Conservation (phyloP, 2,797 vertebrate genomes). For the Spatula versicolor region DNA sequence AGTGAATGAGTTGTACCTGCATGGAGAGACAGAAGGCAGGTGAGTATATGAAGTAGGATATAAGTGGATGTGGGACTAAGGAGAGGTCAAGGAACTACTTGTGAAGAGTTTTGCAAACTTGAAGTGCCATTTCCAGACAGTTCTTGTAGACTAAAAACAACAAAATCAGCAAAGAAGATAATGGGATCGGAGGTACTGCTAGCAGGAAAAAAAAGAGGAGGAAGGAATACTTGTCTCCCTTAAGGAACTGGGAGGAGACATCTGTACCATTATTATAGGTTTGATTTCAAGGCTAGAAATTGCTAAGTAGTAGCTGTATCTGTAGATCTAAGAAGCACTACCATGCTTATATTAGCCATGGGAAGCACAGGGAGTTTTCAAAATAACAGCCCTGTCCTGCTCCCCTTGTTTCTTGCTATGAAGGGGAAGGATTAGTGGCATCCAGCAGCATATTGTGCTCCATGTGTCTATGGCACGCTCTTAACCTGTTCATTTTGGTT, state of each 20-base stretch:
- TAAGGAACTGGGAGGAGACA: not conserved
- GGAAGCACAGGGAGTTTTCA: not conserved
- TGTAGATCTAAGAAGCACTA: not conserved
- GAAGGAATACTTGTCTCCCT: not conserved
- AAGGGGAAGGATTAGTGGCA: not conserved
- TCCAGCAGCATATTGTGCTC: not conserved
- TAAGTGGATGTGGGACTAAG: accelerated
- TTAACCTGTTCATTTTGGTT: not conserved
- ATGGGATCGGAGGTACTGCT: not conserved
- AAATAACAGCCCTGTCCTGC: not conserved
- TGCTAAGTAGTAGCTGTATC: not conserved
- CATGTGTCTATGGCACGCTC: not conserved
- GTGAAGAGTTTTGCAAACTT: not conserved
- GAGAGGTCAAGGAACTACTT: not conserved
- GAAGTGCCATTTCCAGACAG: not conserved
- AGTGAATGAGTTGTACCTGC: not conserved
- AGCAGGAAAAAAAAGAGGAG: not conserved
- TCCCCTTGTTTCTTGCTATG: accelerated
- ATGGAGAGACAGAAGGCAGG: not conserved
- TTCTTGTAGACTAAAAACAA: not conserved
- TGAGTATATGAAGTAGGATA: not conserved
- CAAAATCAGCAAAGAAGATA: not conserved
- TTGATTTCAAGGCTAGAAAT: not conserved
- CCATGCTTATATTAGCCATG: not conserved
- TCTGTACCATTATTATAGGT: not conserved